phyloP scores from a whole-genome alignment of 2,113 vertebrate species.

The Sturnus vulgaris region DNA sequence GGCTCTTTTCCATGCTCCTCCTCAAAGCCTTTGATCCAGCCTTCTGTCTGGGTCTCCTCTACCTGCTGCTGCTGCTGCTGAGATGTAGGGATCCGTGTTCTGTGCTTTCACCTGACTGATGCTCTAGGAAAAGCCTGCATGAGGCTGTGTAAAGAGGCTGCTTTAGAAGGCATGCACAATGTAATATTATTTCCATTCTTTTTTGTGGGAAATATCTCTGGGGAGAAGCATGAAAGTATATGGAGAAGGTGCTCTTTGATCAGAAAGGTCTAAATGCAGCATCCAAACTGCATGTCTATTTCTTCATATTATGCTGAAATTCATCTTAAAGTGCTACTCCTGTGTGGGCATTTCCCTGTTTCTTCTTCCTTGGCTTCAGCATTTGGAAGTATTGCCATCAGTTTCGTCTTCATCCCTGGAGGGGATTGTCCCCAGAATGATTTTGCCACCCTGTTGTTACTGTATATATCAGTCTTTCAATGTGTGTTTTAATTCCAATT shows the following conservation, averaged over 20 bases:
- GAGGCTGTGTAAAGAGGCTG: neutral
- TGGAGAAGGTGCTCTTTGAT: conserved; percentile 3
- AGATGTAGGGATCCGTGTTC: neutral
- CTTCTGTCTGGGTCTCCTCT: neutral
- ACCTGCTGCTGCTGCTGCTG: neutral
- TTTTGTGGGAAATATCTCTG: conserved; percentile 16
- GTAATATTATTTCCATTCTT: conserved; percentile 11
- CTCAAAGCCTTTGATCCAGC: neutral
- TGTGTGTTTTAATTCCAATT: neutral
- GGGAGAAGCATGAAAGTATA: conserved; percentile 3
- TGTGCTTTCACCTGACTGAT: neutral
- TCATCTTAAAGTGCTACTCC: neutral
- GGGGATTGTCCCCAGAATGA: neutral
- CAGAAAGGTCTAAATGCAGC: conserved; percentile 26
- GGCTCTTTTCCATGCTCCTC: neutral
- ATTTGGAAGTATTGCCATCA: neutral
- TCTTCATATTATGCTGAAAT: neutral
- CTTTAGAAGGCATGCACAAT: neutral
- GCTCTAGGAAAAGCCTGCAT: neutral
- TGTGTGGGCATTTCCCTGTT: neutral
- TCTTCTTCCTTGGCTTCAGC: neutral
- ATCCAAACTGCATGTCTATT: neutral
- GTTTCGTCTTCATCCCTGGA: neutral
- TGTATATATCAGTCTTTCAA: neutral
- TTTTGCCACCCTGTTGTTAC: neutral